phyloP scores from a whole-genome alignment of 2,888 invertebrate species.

The Xestia c-nigrum region DNA sequence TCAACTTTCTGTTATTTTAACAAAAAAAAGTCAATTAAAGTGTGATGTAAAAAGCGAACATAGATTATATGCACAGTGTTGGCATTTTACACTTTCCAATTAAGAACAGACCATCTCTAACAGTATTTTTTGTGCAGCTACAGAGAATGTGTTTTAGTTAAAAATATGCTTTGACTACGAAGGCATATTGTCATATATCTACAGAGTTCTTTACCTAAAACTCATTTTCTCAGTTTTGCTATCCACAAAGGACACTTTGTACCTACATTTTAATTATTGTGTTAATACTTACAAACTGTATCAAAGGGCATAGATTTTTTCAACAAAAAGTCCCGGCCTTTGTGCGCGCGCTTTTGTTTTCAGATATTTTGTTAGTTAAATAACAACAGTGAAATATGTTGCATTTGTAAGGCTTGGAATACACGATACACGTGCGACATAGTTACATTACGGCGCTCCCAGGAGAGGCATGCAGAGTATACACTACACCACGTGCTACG shows the following conservation, averaged over 20 bases:
- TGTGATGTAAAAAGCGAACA: not conserved
- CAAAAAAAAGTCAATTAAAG: not conserved
- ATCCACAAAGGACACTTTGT: constrained; percentile 34
- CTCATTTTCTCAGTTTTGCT: constrained; percentile 12
- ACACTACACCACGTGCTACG: constrained; percentile 7
- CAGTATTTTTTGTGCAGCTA: not conserved
- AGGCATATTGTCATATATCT: not conserved
- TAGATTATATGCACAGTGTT: not conserved
- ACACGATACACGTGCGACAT: constrained; percentile 20
- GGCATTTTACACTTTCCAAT: not conserved
- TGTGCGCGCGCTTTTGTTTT: constrained; percentile 52
- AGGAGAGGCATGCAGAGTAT: not conserved
- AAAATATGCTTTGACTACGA: not conserved
- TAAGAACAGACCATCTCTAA: not conserved
- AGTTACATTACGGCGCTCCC: constrained; percentile 7
- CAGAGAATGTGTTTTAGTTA: not conserved
- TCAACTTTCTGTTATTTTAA: not conserved
- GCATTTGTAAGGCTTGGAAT: constrained; percentile 22
- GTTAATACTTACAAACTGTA: constrained; percentile 28
- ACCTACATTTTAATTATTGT: constrained; percentile 39
- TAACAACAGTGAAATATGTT: constrained; percentile 44
- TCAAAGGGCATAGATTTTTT: constrained; percentile 26
- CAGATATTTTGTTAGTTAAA: constrained; percentile 45
- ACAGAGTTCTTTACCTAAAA: constrained; percentile 15
- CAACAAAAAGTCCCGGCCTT: constrained; percentile 25